phyloP scores from a whole-genome alignment of 2,113 vertebrate genomes.

The Myanophis thanlyinensis region DNA sequence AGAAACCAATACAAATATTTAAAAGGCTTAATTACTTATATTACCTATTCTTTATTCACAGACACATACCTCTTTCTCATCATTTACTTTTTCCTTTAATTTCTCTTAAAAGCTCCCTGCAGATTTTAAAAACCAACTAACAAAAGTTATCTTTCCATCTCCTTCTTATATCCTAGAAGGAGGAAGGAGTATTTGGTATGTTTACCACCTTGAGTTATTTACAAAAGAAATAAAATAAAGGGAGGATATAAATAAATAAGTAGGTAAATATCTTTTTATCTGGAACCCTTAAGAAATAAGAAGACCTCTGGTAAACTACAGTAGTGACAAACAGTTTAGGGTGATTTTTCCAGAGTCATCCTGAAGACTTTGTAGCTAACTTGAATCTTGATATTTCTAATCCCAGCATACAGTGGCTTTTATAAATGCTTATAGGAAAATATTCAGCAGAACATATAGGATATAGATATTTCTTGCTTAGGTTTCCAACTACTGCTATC shows the following conservation, averaged over 20 bases:
- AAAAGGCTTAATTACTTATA: not conserved
- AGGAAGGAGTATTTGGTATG: not conserved
- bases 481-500: not conserved
- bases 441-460: not conserved
- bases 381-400: not conserved
- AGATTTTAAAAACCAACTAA: not conserved
- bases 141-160: not conserved
- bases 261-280: not conserved
- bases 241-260: not conserved
- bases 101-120: not conserved
- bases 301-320: not conserved
- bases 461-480: not conserved
- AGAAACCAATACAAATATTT: not conserved
- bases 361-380: not conserved
- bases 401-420: not conserved
- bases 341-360: not conserved
- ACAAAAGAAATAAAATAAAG: not conserved
- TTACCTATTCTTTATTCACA: not conserved
- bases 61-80: not conserved
- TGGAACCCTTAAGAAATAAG: not conserved
- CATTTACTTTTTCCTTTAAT: not conserved
- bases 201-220: not conserved
- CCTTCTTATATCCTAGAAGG: not conserved
- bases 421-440: not conserved
- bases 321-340: not conserved